A percentile compares a stretch with the other conserved stretches of the same genome.
phyloP scores from a whole-genome alignment of 2,888 invertebrate genomes.

The Uloborus plumipes region DNA sequence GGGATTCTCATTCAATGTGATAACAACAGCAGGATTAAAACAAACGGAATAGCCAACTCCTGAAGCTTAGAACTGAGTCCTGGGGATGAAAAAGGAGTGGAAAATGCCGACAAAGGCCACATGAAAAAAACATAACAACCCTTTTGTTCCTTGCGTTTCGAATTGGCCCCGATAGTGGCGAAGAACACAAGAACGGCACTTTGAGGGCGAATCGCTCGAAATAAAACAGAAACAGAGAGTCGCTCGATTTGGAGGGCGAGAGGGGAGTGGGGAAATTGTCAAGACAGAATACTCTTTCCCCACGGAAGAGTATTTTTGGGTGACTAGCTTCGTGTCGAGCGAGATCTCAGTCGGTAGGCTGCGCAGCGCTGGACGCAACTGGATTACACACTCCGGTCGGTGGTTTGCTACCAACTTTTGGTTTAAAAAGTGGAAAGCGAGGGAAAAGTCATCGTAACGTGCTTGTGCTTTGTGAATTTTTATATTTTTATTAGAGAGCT shows the following conservation, averaged over 20 bases:
- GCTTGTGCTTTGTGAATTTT: no score
- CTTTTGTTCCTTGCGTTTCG: conserved; percentile 8
- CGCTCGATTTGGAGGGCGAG: background rate
- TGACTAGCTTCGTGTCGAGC: background rate
- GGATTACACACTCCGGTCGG: no score
- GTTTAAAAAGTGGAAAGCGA: no score
- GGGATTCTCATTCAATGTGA: no score
- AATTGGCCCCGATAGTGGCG: conserved; percentile 4
- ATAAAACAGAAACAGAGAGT: conserved; percentile 44
- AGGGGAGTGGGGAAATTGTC: background rate
- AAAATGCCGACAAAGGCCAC: background rate
- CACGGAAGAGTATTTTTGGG: conserved; percentile 5
- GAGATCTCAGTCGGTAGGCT: conserved; percentile 2
- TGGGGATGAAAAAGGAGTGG: background rate
- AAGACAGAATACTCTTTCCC: background rate
- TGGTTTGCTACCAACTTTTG: no score
- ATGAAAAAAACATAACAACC: background rate
- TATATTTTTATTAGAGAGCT: no score
- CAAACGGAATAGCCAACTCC: no score
- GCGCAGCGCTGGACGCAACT: background rate
- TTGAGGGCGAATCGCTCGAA: conserved; percentile 52
- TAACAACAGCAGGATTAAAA: no score
- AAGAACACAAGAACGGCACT: conserved; percentile 9
- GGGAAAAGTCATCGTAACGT: no score
- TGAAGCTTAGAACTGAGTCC: no score